Base-by-base conservation (phyloP, 1,140 invertebrate genomes). In the Bombyx mandarina region DNA sequence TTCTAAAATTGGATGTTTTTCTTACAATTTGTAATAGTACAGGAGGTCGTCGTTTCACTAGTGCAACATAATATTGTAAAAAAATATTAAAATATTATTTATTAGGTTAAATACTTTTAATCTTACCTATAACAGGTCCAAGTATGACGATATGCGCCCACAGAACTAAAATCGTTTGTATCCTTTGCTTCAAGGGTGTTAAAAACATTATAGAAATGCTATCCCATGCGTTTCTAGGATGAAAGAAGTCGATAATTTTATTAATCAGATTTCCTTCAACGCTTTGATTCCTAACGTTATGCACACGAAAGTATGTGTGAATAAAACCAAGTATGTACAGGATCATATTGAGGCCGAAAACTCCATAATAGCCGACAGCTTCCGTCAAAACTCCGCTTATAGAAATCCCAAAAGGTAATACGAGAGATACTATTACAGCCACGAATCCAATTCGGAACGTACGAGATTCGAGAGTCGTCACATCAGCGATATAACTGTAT, bases 401-500 rank as follows among this genome's bases (percentile, higher is more conserved):
- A 12, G 86, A 75, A 8, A 76, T 75, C 54, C 84, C 88, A 12
- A 88, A 67, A 3, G 87, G 86, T 42, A 86, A 68, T 8, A 83
- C 81, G 3, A 89, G 52, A 2, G 82, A 87, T 7, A 90, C 86
- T 35, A 90, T 89, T 45, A 90, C 87, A 66, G 89, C 89, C 8
- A 90, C 85, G 6, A 90, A 61, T 43, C 89, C 90, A 12, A 91
- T 82, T 61, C 90, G 75, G 50, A 91, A 86, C 2, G 90, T 91
- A 56, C 90, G 76, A 57, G 86, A 77, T 65, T 91, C 89, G 8
- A 88, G 43, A 1, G 88, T 83, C 18, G 89, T 91, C 1, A 90
- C 79, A 73, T 91, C 90, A 26, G 90, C 89, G 18, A 91, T 88
- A 49, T 89, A 91, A 54, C 89, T 89, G 54, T 89, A 91, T 12